Evolutionary conservation across 2,797 vertebrate genomes (phyloP).

Genomic region (Alcedo atthis): DNA sequence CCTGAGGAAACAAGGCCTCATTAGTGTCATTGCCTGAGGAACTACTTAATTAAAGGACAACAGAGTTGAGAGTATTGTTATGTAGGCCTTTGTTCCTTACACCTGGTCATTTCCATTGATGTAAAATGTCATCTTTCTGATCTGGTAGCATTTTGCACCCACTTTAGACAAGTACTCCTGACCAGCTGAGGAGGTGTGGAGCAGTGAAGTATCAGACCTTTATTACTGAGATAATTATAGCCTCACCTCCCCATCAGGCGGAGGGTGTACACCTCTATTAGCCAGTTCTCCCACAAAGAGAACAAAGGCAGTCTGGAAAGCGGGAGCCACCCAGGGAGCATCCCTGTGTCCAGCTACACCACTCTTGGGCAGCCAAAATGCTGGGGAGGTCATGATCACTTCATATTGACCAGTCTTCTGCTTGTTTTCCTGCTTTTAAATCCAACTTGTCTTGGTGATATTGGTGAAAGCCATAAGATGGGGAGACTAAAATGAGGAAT

Average conservation of each 20-base stretch:
- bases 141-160: slow-evolving; percentile 54
- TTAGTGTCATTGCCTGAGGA: slow-evolving; percentile 57
- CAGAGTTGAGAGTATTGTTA: slow-evolving; percentile 53
- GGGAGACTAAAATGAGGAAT: neutral
- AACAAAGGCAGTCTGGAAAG: slow-evolving; percentile 57
- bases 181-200: neutral
- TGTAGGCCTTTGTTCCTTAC: slow-evolving; percentile 61
- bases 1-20: slow-evolving; percentile 65
- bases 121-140: slow-evolving; percentile 64
- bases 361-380: neutral
- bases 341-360: slow-evolving; percentile 20
- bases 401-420: neutral
- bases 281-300: slow-evolving; percentile 56
- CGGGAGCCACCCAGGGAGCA: slow-evolving; percentile 61
- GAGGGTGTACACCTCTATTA: slow-evolving; percentile 58
- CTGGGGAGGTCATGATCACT: slow-evolving; percentile 42
- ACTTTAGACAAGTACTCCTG: slow-evolving; percentile 52
- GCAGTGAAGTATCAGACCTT: slow-evolving; percentile 48
- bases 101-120: slow-evolving; percentile 67
- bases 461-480: slow-evolving; percentile 22
- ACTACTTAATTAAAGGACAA: slow-evolving; percentile 68
- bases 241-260: slow-evolving; percentile 32
- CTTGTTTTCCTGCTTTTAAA: neutral
- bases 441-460: neutral
- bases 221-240: slow-evolving; percentile 66